Evolutionary conservation across 2,113 vertebrate species (phyloP).

Genomic region (Myotis brandtii): DNA sequence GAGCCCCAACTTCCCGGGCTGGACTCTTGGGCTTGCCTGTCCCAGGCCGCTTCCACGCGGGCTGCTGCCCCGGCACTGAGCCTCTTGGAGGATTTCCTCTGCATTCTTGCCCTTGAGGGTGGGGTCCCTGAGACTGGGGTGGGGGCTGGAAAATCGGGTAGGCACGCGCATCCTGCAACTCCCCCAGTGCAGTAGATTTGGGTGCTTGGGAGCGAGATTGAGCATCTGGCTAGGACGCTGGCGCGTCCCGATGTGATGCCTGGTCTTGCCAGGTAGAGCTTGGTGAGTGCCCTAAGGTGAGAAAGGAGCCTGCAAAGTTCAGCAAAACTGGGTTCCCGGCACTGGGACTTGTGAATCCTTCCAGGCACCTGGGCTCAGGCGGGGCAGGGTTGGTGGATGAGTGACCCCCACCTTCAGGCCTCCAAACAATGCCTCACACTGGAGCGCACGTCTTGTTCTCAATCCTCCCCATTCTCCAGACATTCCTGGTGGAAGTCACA

Average conservation of each 20-base stretch:
- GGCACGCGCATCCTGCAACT: neutral
- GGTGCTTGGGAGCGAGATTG: neutral
- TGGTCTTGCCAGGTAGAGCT: neutral
- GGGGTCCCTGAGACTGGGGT: neutral
- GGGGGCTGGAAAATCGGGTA: neutral
- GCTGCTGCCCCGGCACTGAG: neutral
- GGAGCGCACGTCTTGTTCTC: neutral
- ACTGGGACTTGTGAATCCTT: neutral
- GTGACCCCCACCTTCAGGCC: neutral
- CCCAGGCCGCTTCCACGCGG: neutral
- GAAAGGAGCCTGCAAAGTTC: constrained; percentile 16
- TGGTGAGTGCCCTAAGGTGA: neutral
- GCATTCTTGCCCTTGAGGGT: neutral
- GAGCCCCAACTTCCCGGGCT: constrained; percentile 61
- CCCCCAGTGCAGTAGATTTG: neutral
- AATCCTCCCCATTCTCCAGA: neutral
- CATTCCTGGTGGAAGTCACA: neutral
- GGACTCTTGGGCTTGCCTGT: neutral
- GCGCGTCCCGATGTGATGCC: neutral
- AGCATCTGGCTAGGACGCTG: neutral
- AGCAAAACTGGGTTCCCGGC: neutral
- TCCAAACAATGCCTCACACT: neutral
- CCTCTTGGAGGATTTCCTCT: neutral
- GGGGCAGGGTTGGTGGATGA: neutral
- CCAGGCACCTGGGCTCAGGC: neutral